Base-by-base conservation (phyloP, 2,113 vertebrate species). In the Rousettus leschenaultii region DNA sequence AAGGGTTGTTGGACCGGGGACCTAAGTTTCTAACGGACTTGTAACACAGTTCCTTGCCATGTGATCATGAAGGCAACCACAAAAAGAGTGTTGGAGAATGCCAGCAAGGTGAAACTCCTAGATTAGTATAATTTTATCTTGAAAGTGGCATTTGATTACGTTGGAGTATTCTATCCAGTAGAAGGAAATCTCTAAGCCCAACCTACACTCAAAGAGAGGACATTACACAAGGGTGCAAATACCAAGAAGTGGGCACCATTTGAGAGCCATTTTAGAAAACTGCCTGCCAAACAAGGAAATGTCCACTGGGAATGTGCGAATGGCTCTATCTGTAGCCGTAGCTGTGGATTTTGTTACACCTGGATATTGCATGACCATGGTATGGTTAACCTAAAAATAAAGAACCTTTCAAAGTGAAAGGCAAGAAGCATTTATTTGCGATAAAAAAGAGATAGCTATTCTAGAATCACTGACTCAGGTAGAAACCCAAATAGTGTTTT, bases 301-400 rank as follows among this genome's bases (percentile, higher is more conserved):
- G 57, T 10, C 21, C 40, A 14, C 6, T 4, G 57, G 30, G 30
- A 55, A 9, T 9, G 30, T 40, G n/a, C 4, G 30, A 21, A 0
- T 33, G 22, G 2, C 6, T 79, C 4, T 84, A 16, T 9, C 65
- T 35, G 3, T 9, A n/a, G 3, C 0, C 4, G 8, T 43, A 28
- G 43, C 6, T 18, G 6, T 9, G 19, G 48, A 43, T 12, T 59
- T 88, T 80, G 33, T 68, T 73, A 40, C 8, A n/a, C 9, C 7
- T 78, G 16, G 7, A 2, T 40, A 3, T 21, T 89, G 6, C 7
- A 55, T 26, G 18, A 3, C 18, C 30, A 15, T 22, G n/a, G n/a
- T 43, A n/a, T 9, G 2, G 30, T 33, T 65, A 6, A 33, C 14
- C 63, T 65, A n/a, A 26, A 63, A 63, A 63, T 63, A 10, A 63